Evolutionary conservation across 2,888 invertebrate genomes (phyloP).

Genomic region (Resseliella maxima): DNA sequence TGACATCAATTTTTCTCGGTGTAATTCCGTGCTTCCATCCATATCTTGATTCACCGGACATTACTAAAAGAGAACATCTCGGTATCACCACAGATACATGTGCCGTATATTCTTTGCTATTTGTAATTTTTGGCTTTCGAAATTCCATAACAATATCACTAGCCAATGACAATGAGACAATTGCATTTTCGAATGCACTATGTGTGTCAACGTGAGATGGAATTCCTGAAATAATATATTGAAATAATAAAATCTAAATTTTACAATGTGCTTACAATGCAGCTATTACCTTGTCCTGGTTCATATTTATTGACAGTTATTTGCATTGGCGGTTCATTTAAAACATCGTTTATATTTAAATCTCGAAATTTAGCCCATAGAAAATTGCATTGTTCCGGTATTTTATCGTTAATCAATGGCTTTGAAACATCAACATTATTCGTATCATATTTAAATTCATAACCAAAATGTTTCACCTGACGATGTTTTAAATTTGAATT

Average conservation of each 20-base stretch:
- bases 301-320: conserved; percentile 85
- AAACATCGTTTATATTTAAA: conserved; percentile 68
- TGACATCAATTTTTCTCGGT: conserved; percentile 82
- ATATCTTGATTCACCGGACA: conserved; percentile 83
- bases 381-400: conserved; percentile 78
- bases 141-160: conserved; percentile 92
- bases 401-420: conserved; percentile 72
- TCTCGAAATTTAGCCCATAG: conserved; percentile 69
- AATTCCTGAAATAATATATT: conserved; percentile 71
- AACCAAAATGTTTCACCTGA: conserved; percentile 90
- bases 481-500: conserved; percentile 77
- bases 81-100: conserved; percentile 76
- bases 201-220: conserved; percentile 96
- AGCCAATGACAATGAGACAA: conserved; percentile 87
- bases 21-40: conserved; percentile 91
- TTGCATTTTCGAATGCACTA: conserved; percentile 90
- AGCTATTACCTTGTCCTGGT: conserved; percentile 76
- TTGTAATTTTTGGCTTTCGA: conserved; percentile 69
- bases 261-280: too few species aligned
- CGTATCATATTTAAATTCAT: conserved; percentile 87
- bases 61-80: conserved; percentile 78
- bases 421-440: conserved; percentile 83
- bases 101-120: conserved; percentile 65
- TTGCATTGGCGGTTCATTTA: conserved; percentile 76
- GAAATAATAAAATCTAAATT: background rate